These are phyloP conservation scores for Typhlomys cinereus DNA, from an alignment of 2,113 vertebrate species.

Conservation along the genomic window DNA sequence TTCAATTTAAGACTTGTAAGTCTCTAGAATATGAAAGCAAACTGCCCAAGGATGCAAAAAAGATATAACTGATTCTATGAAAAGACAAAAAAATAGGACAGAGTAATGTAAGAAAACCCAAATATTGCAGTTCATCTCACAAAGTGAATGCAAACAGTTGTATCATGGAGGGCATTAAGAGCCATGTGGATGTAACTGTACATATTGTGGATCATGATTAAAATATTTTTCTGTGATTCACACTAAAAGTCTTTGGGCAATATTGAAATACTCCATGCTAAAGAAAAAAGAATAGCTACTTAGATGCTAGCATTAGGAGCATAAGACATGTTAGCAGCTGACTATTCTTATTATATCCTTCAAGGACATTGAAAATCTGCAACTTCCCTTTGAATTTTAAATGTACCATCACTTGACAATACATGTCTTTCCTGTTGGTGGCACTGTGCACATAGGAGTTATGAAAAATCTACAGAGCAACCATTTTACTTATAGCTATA, in stretches of 20 bases:
- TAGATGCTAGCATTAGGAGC: not conserved
- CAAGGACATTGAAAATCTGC: not conserved
- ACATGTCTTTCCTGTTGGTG: slow-evolving; percentile 53
- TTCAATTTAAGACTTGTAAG: not conserved
- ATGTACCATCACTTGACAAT: not conserved
- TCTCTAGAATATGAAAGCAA: not conserved
- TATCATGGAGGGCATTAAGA: not conserved
- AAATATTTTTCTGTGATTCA: not conserved
- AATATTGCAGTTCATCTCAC: not conserved
- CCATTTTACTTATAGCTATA: not conserved
- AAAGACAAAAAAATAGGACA: not conserved
- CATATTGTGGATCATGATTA: not conserved
- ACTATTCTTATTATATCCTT: not conserved
- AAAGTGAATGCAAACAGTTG: not conserved
- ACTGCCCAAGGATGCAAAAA: not conserved
- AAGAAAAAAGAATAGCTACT: not conserved
- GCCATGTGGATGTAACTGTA: not conserved
- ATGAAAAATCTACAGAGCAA: not conserved
- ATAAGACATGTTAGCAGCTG: not conserved
- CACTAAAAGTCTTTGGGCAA: not conserved
- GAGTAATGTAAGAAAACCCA: not conserved
- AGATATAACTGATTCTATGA: not conserved
- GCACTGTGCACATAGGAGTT: slow-evolving; percentile 52
- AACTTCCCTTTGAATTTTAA: slow-evolving; percentile 27
- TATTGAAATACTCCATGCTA: not conserved